These are phyloP conservation scores for Diplolepis rosae DNA, from an alignment of 2,888 invertebrate genomes.

Conservation along the genomic window DNA sequence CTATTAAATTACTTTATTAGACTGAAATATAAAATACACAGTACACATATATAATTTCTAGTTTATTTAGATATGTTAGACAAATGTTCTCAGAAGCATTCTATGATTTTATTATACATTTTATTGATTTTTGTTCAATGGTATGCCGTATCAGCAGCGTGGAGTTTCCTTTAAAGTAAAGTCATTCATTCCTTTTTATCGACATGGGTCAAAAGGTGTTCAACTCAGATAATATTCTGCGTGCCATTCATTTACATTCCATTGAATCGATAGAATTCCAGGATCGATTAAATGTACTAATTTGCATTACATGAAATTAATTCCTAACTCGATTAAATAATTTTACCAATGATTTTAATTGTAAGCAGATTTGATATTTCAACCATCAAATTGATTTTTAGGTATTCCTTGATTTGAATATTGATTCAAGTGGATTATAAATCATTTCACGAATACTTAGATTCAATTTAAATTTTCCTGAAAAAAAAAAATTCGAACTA, in stretches of 20 bases:
- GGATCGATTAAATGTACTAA: background rate
- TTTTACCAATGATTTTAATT: background rate
- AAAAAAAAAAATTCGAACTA: no score
- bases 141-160: background rate
- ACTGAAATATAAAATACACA: background rate
- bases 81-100: background rate
- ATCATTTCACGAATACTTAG: no score
- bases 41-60: background rate
- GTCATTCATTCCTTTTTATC: constrained; percentile 52
- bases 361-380: no score
- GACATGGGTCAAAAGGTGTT: constrained; percentile 52
- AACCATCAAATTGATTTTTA: no score
- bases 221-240: background rate
- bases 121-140: constrained; percentile 1
- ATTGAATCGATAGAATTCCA: background rate
- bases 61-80: background rate
- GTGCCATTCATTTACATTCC: background rate
- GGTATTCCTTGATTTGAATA: no score
- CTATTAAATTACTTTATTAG: background rate
- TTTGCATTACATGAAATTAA: background rate
- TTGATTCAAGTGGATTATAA: no score
- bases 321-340: background rate
- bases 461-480: no score
- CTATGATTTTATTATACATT: constrained; percentile 17
- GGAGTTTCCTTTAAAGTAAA: constrained; percentile 40